Evolutionary conservation across 2,888 invertebrate species (phyloP).

Genomic region (Megamerina dolium): DNA sequence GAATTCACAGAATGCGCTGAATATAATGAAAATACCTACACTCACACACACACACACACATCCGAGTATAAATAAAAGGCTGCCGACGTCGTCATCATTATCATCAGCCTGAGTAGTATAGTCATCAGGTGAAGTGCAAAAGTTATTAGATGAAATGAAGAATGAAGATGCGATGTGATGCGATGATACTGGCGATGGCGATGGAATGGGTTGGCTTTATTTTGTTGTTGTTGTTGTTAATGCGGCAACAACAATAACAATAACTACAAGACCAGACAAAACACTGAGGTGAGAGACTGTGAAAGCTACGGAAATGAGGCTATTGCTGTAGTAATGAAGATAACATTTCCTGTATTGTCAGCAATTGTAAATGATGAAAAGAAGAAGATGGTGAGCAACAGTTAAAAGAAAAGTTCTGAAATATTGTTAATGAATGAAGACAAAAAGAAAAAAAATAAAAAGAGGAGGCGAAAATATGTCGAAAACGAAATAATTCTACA

Average conservation of each 20-base stretch:
- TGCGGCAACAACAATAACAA: neutral
- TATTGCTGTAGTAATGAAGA: constrained; percentile 39
- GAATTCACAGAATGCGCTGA: neutral
- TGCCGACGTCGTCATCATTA: too few relatives aligned
- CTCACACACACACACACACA: too few relatives aligned
- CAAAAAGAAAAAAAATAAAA: neutral
- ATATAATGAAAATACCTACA: too few relatives aligned
- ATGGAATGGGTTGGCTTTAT: too few relatives aligned
- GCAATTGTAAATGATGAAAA: constrained; percentile 21
- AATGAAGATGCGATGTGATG: too few relatives aligned
- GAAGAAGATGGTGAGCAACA: constrained; percentile 6
- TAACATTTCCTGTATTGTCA: constrained; percentile 40
- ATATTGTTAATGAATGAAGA: constrained; percentile 1
- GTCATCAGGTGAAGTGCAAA: constrained; percentile 12
- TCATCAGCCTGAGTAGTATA: neutral
- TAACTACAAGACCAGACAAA: constrained; percentile 3
- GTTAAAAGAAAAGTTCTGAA: constrained; percentile 11
- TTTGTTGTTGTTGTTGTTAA: too few relatives aligned
- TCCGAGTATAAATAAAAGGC: too few relatives aligned
- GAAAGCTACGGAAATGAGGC: constrained; percentile 26
- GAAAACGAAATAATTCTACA: neutral
- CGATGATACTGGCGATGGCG: too few relatives aligned
- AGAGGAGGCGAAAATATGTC: neutral
- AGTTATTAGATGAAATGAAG: too few relatives aligned
- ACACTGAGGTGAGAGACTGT: neutral